Evolutionary conservation across 2,888 invertebrate species (phyloP), one percentile per base, ranked within the genome.

Genomic region (Andrena trimmerana): DNA sequence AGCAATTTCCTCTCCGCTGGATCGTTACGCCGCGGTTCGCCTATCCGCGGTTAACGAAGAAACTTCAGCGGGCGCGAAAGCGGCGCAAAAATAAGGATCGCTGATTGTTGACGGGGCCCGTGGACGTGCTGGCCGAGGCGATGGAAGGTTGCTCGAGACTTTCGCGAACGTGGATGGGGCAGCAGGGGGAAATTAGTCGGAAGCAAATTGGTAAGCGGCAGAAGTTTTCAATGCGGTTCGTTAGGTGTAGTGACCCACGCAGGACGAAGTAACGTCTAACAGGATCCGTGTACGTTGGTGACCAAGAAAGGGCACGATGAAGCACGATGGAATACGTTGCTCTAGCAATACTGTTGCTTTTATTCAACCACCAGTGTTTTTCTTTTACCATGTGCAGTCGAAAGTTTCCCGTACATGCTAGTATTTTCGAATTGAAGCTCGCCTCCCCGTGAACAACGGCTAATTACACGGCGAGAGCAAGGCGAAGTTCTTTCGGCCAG

Each of bases 401-500:
- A 42, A 42, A 42, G 42, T 42, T 42, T 42, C 13, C 5, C n/a
- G 10, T 27, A 7, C 13, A 20, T 24, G 27, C 36, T 13, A 27
- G 54, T 33, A 36, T 27, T 62, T 65, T 42, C 16, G 60, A 73
- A 62, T 13, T 6, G 29, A 48, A 63, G 50, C 42, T 33, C 16
- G 24, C n/a, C 54, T 33, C n/a, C n/a, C 31, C 20, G 67, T 42
- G 57, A 57, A 70, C 63, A 82, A 62, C 42, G 7, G 70, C 70
- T 77, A 69, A 82, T 82, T 82, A 82, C 77, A 24, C 29, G 52
- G 10, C 54, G 42, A 42, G 42, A 27, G 79, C 50, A 73, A 79
- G 83, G 70, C 59, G 57, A 81, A 77, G 76, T 87, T 87, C 85
- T 79, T 87, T 78, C 78, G 78, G 57, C 65, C 73, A 77, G 85